These are phyloP conservation scores for Plumapathes pennacea DNA, from an alignment of 92 coral and sea anemone genomes.

Conservation along the genomic window DNA sequence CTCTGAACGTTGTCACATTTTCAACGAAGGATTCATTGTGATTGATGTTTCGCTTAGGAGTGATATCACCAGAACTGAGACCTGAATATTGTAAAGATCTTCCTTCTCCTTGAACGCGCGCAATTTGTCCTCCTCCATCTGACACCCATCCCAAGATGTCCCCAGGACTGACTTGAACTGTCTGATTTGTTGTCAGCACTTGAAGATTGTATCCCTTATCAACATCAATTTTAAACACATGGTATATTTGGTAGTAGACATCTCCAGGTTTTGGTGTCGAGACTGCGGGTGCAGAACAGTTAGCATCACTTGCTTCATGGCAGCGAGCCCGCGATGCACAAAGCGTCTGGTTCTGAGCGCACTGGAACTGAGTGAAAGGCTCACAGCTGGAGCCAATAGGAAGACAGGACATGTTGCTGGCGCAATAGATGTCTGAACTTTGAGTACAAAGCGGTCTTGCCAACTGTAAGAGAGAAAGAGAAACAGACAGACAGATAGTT, in stretches of 20 bases:
- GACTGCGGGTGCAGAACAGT: conserved; percentile 35
- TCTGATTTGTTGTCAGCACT: conserved; percentile 48
- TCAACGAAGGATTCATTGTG: conserved; percentile 8
- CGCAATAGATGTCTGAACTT: conserved; percentile 36
- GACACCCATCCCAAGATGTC: conserved; percentile 79
- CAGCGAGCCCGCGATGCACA: conserved; percentile 59
- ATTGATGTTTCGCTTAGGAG: conserved; percentile 28
- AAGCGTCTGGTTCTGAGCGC: conserved; percentile 43
- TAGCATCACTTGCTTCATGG: conserved; percentile 9
- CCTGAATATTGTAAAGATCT: conserved; percentile 29
- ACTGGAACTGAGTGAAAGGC: conserved; percentile 1
- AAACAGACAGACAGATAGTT: not conserved
- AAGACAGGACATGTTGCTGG: conserved; percentile 39
- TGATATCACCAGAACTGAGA: conserved; percentile 4
- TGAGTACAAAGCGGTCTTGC: conserved; percentile 28
- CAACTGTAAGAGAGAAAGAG: conserved; percentile 16
- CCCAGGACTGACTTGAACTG: conserved; percentile 55
- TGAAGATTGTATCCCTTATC: conserved; percentile 63
- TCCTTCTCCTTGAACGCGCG: conserved; percentile 27
- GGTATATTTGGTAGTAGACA: too few species aligned
- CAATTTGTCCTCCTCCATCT: conserved; percentile 50
- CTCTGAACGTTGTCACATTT: conserved; percentile 27
- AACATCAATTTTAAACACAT: conserved; percentile 39
- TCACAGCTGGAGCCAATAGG: conserved; percentile 4
- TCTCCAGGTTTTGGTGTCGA: conserved; percentile 16